Conservation (phyloP, 2,797 vertebrate genomes). For the Falco berigora region DNA sequence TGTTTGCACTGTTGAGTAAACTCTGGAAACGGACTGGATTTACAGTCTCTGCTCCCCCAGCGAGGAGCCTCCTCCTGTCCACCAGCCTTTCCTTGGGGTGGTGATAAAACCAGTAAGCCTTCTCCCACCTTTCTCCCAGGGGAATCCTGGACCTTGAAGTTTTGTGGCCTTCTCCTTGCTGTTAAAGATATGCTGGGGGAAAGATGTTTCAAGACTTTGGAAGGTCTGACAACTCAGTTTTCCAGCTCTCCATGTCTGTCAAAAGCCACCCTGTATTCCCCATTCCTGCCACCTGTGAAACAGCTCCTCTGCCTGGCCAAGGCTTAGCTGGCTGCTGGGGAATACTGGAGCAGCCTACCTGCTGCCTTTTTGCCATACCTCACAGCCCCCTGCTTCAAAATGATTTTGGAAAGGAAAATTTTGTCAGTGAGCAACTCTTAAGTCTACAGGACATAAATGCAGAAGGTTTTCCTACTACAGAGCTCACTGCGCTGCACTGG, state of each 20-base stretch:
- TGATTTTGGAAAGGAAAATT: not conserved
- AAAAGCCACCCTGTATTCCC: not conserved
- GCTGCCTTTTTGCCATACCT: not conserved
- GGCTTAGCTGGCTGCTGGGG: not conserved
- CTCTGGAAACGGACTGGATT: slow-evolving; percentile 63
- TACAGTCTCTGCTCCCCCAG: slow-evolving; percentile 52
- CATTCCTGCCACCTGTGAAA: not conserved
- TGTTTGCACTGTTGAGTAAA: slow-evolving; percentile 75
- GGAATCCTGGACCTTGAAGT: not conserved
- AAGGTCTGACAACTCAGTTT: not conserved
- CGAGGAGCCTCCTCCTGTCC: slow-evolving; percentile 14
- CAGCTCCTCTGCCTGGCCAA: not conserved
- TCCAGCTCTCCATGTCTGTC: not conserved
- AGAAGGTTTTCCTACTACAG: not conserved
- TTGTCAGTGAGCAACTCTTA: not conserved
- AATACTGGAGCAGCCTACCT: not conserved
- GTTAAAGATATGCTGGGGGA: not conserved
- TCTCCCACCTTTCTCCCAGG: not conserved
- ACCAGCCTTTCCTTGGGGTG: not conserved
- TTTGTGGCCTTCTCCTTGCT: not conserved
- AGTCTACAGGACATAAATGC: not conserved
- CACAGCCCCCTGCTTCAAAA: not conserved
- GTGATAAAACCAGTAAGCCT: not conserved
- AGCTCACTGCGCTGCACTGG: not conserved
- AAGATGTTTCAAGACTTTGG: not conserved